Conservation (phyloP, 2,888 invertebrate species). For the Biston stratarius region DNA sequence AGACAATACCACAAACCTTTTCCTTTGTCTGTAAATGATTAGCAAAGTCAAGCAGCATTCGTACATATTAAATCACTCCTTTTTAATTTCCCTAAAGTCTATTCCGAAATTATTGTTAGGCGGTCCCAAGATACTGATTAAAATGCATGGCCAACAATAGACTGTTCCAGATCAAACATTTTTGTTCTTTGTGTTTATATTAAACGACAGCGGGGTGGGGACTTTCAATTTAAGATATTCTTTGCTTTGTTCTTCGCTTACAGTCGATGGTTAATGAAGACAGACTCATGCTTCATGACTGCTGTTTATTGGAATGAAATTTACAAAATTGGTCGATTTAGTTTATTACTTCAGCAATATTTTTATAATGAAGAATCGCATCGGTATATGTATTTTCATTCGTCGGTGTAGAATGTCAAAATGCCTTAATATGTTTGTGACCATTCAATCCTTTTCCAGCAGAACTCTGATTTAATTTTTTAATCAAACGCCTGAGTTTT, state of each 20-base stretch:
- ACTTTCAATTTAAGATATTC: slow-evolving; percentile 62
- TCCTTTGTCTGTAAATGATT: slow-evolving; percentile 29
- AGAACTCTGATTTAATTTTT: no score
- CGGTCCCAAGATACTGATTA: slow-evolving; percentile 66
- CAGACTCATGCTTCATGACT: slow-evolving; percentile 39
- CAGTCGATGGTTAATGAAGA: slow-evolving; percentile 55
- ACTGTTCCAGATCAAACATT: slow-evolving; percentile 73
- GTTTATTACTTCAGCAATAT: neutral
- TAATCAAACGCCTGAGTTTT: no score
- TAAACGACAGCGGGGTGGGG: slow-evolving; percentile 64
- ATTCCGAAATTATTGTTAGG: slow-evolving; percentile 49
- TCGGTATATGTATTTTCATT: no score
- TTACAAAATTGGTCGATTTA: slow-evolving; percentile 2
- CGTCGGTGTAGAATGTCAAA: no score
- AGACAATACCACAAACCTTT: slow-evolving; percentile 23
- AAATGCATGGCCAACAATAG: slow-evolving; percentile 72
- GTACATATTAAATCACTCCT: slow-evolving; percentile 39
- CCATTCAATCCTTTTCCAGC: no score
- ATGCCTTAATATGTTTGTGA: no score
- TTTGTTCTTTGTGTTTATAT: slow-evolving; percentile 71
- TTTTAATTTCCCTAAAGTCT: slow-evolving; percentile 48
- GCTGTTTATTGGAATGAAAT: slow-evolving; percentile 27
- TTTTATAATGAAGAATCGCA: neutral
- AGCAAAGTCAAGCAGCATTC: slow-evolving; percentile 22
- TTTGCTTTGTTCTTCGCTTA: slow-evolving; percentile 64